phyloP scores from a whole-genome alignment of 2,888 invertebrate species.

The Eupeodes luniger region DNA sequence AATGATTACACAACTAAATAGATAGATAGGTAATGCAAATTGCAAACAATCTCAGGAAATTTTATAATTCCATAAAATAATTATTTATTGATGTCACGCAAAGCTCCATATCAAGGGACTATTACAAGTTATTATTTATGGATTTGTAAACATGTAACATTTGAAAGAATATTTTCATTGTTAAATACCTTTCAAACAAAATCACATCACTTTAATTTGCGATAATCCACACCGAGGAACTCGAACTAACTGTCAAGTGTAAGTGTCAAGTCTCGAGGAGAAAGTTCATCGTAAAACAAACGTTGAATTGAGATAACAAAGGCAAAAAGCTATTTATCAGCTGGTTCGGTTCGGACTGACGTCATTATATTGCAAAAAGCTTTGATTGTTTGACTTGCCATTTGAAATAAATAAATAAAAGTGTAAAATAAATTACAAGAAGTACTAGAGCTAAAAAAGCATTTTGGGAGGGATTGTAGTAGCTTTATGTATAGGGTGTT shows the following conservation, averaged over 20 bases:
- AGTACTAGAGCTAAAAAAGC: too few relatives aligned
- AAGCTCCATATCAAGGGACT: background rate
- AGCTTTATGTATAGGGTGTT: too few relatives aligned
- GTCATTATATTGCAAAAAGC: constrained; percentile 50
- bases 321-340: constrained; percentile 38
- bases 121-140: background rate
- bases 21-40: background rate
- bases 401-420: background rate
- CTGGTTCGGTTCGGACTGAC: constrained; percentile 39
- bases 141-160: background rate
- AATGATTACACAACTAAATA: background rate
- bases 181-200: constrained; percentile 22
- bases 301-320: constrained; percentile 40
- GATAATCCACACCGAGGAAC: constrained; percentile 6
- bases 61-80: background rate
- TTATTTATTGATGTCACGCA: background rate
- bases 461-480: too few relatives aligned
- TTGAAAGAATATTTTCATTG: background rate
- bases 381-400: constrained; percentile 23
- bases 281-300: constrained; percentile 26
- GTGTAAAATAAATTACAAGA: too few relatives aligned
- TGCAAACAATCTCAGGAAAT: background rate
- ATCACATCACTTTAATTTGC: constrained; percentile 47
- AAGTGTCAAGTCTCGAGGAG: background rate
- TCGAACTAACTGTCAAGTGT: constrained; percentile 28